Conservation (phyloP, 2,888 invertebrate genomes). For the Catocala sponsa region DNA sequence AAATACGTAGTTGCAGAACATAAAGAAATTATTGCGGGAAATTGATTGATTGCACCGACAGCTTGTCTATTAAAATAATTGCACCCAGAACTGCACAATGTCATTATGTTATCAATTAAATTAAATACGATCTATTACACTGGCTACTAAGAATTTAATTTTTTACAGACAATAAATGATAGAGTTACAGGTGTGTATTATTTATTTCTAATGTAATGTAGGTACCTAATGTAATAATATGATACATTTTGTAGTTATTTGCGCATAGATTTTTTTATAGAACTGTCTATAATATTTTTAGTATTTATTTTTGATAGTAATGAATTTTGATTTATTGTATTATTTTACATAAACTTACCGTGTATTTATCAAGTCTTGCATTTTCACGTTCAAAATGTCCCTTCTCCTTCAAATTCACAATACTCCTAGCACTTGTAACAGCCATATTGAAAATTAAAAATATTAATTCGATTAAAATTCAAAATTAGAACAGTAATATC, state of each 20-base stretch:
- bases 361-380: slow-evolving; percentile 81
- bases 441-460: slow-evolving; percentile 70
- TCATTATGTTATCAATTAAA: background rate
- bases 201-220: too few relatives aligned
- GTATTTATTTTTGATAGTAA: too few relatives aligned
- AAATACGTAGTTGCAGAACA: too few relatives aligned
- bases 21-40: background rate
- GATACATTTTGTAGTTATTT: too few relatives aligned
- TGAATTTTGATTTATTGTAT: too few relatives aligned
- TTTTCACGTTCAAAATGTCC: slow-evolving; percentile 79
- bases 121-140: too few relatives aligned
- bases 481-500: slow-evolving; percentile 62
- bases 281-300: too few relatives aligned
- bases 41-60: background rate
- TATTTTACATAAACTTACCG: slow-evolving; percentile 62
- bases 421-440: slow-evolving; percentile 78
- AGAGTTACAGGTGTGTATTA: too few relatives aligned
- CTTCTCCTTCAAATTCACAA: slow-evolving; percentile 80
- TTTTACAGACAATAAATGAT: too few relatives aligned
- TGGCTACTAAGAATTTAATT: too few relatives aligned
- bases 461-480: slow-evolving; percentile 30
- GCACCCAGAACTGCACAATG: background rate
- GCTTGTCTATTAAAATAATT: background rate
- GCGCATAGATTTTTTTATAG: too few relatives aligned
- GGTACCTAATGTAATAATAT: too few relatives aligned